These are phyloP conservation scores for Megamerina dolium DNA, from an alignment of 2,888 invertebrate genomes.

Conservation along the genomic window DNA sequence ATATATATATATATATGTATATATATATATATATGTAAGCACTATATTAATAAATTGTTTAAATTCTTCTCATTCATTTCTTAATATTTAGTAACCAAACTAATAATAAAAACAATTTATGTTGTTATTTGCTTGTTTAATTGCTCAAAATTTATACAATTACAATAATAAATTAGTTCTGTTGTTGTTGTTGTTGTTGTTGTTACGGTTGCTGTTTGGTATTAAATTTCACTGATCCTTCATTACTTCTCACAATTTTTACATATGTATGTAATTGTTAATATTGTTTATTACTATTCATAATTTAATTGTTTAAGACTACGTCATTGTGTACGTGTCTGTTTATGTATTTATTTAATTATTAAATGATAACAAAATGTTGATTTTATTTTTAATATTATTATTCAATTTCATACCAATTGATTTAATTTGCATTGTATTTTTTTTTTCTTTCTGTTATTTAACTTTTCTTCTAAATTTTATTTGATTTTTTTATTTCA, in stretches of 20 bases:
- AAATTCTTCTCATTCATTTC: too few species aligned
- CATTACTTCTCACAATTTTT: neutral
- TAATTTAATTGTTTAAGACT: too few species aligned
- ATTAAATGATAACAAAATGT: slow-evolving; percentile 3
- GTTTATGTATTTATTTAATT: slow-evolving; percentile 1
- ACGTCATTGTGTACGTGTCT: too few species aligned
- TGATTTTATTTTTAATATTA: neutral
- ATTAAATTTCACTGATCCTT: too few species aligned
- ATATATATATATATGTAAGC: neutral
- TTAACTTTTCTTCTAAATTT: slow-evolving; percentile 1
- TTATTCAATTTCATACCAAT: too few species aligned
- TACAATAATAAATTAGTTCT: neutral
- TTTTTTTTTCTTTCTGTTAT: neutral
- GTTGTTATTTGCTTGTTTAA: neutral
- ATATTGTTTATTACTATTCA: neutral
- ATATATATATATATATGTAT: neutral
- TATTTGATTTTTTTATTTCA: neutral
- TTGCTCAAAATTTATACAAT: too few species aligned
- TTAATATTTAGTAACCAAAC: too few species aligned
- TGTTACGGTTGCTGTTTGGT: slow-evolving; percentile 1
- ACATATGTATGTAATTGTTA: neutral
- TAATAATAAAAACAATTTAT: too few species aligned
- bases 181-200: slow-evolving; percentile 2
- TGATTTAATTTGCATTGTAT: too few species aligned
- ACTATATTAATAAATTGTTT: too few species aligned